Conservation (phyloP, 1,140 invertebrate genomes). For the Drosophila prosaltans region DNA sequence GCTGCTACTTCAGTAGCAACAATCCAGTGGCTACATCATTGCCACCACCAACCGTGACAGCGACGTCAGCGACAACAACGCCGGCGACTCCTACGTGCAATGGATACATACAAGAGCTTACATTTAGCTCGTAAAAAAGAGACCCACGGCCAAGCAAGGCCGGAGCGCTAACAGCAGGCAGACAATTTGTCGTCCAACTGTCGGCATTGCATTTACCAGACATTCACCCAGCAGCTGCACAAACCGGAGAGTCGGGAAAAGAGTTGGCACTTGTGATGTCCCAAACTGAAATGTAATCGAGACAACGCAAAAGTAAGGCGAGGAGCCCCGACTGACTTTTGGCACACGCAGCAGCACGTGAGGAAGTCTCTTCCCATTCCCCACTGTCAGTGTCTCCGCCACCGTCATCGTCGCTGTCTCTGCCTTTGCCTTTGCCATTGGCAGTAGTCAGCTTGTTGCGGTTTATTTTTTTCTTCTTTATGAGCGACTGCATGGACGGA, state of each 20-base stretch:
- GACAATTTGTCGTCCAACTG: constrained; percentile 77
- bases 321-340: constrained; percentile 52
- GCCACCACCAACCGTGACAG: constrained; percentile 74
- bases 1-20: constrained; percentile 65
- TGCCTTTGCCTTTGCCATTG: constrained; percentile 26
- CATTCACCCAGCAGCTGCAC: constrained; percentile 24
- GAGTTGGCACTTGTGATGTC: constrained; percentile 60
- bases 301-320: constrained; percentile 38
- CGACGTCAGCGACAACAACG: constrained; percentile 34
- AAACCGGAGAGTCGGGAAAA: constrained; percentile 16
- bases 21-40: constrained; percentile 21
- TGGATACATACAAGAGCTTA: constrained; percentile 68
- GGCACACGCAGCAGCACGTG: constrained; percentile 74
- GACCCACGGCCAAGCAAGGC: constrained; percentile 39
- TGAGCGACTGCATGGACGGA: constrained; percentile 29
- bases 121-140: constrained; percentile 75
- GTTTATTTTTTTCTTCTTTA: constrained; percentile 35
- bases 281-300: constrained; percentile 71
- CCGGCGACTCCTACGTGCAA: constrained; percentile 71
- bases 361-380: constrained; percentile 28
- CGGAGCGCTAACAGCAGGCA: constrained; percentile 49
- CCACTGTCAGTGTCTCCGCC: constrained; percentile 26
- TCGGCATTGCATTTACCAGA: constrained; percentile 54
- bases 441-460: constrained; percentile 29
- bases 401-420: constrained; percentile 25